Evolutionary conservation across 2,797 vertebrate species (phyloP), one percentile per base, ranked within the genome.

Genomic region (Stomatorhinus walkeri): DNA sequence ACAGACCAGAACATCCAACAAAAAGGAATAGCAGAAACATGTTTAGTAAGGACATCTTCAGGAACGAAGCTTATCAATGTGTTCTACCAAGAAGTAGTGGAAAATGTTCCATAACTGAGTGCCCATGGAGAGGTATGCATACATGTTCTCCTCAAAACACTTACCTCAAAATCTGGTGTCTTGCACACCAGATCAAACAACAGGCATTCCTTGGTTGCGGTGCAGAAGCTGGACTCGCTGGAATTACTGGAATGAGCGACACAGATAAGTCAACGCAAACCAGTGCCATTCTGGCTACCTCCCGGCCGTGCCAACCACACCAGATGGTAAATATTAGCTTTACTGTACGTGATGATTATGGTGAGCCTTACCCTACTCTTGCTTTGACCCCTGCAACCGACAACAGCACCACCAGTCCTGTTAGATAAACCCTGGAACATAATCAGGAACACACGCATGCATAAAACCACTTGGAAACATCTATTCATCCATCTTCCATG

Each of bases 131-230:
- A 61, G 49, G 52, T 52, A 3, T 85, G 84, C 10, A 51, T 28
- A 22, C n/a, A 22, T 4, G 59, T 68, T 7, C 22, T 24, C 54
- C 4, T 54, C 5, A 54, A 56, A 16, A 48, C 32, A 8, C 93
- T 93, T 76, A 96, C 96, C 93, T 96, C 93, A 85, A 94, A 95
- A 0, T 86, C 12, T 0, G 87, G 8, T 4, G 83, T 93, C 3
- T 89, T 1, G 89, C 96, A 96, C 59, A 94, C 12, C 8, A 85
- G 32, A 68, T 95, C 89, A 64, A 90, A 95, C 87, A 95, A 88
- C 59, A 96, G 91, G 79, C 95, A 95, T 64, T 96, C 76, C 0
- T 90, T 40, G 9, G 96, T 94, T 87, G 96, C 95, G 4, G 88
- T 79, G 10, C 94, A 95, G 90, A 93, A 91, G 0, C n/a, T 0